These are phyloP conservation scores for Tachuris rubrigastra DNA, from an alignment of 2,113 vertebrate genomes.

Conservation along the genomic window DNA sequence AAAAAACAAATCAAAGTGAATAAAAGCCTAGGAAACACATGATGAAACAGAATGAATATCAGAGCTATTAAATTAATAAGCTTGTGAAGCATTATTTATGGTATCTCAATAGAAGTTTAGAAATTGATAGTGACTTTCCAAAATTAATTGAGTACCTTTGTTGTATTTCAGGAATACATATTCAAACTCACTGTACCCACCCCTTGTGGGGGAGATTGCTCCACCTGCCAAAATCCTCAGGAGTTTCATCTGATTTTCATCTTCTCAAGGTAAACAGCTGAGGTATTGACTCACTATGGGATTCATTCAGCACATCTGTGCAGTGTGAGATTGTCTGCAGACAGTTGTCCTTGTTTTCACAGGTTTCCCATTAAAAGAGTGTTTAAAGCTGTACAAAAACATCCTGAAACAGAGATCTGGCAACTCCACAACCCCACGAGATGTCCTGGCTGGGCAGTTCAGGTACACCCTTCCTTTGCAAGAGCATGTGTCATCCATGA, in stretches of 20 bases:
- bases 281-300: neutral
- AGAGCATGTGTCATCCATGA: neutral
- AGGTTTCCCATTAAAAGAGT: neutral
- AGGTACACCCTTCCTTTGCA: neutral
- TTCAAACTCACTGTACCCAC: neutral
- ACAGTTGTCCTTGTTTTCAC: neutral
- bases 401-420: neutral
- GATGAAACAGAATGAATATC: conserved; percentile 39
- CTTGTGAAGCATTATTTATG: conserved; percentile 39
- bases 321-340: neutral
- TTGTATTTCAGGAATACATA: conserved; percentile 24
- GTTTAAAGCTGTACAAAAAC: neutral
- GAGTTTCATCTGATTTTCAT: conserved; percentile 13
- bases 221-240: neutral
- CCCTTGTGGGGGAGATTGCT: neutral
- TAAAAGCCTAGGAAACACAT: conserved; percentile 56
- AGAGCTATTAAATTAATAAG: conserved; percentile 61
- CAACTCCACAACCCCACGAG: neutral
- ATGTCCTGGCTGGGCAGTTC: neutral
- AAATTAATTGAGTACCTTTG: conserved; percentile 31
- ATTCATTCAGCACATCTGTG: neutral
- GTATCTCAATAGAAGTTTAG: conserved; percentile 23
- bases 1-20: conserved; percentile 61
- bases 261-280: neutral
- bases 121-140: conserved; percentile 48